Evolutionary conservation across 2,113 vertebrate species (phyloP), one percentile per base, ranked within the genome.

Genomic region (Ivindomyrus marchei): DNA sequence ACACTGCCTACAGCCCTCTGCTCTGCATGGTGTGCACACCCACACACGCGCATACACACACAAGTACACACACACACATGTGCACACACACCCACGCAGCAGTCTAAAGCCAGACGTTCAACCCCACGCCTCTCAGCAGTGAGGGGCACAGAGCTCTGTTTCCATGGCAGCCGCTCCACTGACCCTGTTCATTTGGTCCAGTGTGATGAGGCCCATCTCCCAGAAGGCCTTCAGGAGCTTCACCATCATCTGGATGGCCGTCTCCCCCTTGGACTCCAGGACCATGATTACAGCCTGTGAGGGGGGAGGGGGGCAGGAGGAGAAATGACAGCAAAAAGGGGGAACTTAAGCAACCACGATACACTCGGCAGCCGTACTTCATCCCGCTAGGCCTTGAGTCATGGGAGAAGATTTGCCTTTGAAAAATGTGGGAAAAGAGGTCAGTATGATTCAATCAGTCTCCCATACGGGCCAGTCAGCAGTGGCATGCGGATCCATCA

Each of bases 171-270:
- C 50, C 31, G 4, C 50, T 27, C 17, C 52, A 90, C 94, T 85
- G 88, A 97, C 97, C 94, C 97, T 94, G 93, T 97, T 97, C 97
- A 98, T 97, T 94, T 98, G 97, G 94, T 97, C 97, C 93, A 97
- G 94, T 7, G 97, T 98, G 92, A 98, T 95, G 88, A 97, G 95
- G n/a, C 96, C 97, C 0, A 94, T 96, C 91, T 97, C 95, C 96
- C 97, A 97, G 91, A 97, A 96, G 85, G 95, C 94, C 93, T 97
- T 95, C 84, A 98, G 95, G 80, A 97, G 95, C 27, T 96, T 96
- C 87, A 97, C 96, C 94, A 97, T 97, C 95, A 96, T 96, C 42
- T 95, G 93, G 36, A 95, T 94, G 0, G 96, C 96, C 0, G 93
- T 94, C 85, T 97, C 96, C 0, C 96, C 96, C 4, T 93, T 96